Conservation (phyloP, 2,888 invertebrate genomes). For the Ichneumon xanthorius region DNA sequence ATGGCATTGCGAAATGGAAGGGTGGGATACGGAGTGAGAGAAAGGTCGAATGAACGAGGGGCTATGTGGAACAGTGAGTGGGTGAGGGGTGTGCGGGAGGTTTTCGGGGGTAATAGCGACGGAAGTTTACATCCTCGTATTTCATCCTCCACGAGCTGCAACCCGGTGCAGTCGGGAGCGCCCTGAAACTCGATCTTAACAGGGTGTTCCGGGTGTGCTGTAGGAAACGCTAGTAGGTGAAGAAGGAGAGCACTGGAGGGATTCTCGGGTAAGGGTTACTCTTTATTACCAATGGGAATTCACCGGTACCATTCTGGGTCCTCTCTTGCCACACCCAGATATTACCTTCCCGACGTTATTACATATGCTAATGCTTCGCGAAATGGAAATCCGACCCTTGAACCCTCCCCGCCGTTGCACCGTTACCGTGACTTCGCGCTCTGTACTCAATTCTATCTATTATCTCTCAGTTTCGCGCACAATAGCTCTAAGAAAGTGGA, state of each 20-base stretch:
- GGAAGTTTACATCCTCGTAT: slow-evolving; percentile 72
- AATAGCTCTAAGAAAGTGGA: slow-evolving; percentile 2
- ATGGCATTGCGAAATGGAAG: slow-evolving; percentile 35
- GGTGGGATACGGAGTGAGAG: slow-evolving; percentile 26
- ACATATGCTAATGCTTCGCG: slow-evolving; percentile 76
- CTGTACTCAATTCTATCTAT: slow-evolving; percentile 45
- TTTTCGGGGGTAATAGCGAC: slow-evolving; percentile 69
- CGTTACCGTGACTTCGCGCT: slow-evolving; percentile 19
- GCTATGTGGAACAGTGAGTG: slow-evolving; percentile 6
- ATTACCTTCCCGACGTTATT: slow-evolving; percentile 74
- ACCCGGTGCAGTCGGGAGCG: slow-evolving; percentile 60
- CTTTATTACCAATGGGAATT: slow-evolving; percentile 79
- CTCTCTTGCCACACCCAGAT: slow-evolving; percentile 64
- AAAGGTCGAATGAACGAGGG: slow-evolving; percentile 36
- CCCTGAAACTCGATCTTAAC: slow-evolving; percentile 68
- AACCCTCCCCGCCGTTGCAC: slow-evolving; percentile 30
- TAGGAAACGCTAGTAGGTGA: slow-evolving; percentile 35
- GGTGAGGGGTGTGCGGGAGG: slow-evolving; percentile 31
- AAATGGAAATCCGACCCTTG: slow-evolving; percentile 66
- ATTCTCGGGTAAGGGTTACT: slow-evolving; percentile 67
- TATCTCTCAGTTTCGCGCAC: slow-evolving; percentile 18
- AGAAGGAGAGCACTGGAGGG: slow-evolving; percentile 38
- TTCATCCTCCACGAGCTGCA: slow-evolving; percentile 68
- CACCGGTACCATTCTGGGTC: slow-evolving; percentile 62
- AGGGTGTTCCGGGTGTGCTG: slow-evolving; percentile 51